A percentile compares a stretch with the other conserved stretches of the same genome.
Evolutionary conservation across 2,113 vertebrate species (phyloP).

Genomic region (Anhinga rufa): DNA sequence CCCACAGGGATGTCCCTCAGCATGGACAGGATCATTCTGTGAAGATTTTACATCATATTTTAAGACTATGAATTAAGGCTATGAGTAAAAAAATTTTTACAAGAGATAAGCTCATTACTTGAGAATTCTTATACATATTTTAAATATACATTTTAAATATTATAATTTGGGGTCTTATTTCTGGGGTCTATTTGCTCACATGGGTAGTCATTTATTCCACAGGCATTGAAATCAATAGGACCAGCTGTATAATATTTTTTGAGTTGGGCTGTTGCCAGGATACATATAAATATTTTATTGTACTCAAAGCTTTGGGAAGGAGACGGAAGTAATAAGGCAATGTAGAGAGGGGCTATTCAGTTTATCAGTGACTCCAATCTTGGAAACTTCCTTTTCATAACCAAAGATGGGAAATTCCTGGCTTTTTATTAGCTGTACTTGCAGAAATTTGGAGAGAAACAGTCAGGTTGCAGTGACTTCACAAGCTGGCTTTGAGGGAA

Average conservation of each 20-base stretch:
- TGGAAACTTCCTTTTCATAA: slow-evolving; percentile 35
- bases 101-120: not conserved
- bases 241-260: slow-evolving; percentile 28
- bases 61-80: not conserved
- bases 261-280: not conserved
- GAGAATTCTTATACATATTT: not conserved
- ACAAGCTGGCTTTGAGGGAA: not conserved
- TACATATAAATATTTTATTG: slow-evolving; percentile 43
- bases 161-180: not conserved
- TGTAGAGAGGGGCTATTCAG: not conserved
- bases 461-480: not conserved
- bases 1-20: not conserved
- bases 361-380: slow-evolving; percentile 31
- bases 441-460: not conserved
- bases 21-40: not conserved
- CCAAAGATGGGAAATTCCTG: slow-evolving; percentile 1
- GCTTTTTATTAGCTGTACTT: not conserved
- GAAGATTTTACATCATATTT: not conserved
- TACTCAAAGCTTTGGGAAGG: slow-evolving; percentile 10
- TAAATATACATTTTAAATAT: not conserved
- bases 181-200: not conserved
- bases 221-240: not conserved
- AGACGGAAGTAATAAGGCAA: slow-evolving; percentile 33
- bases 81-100: not conserved
- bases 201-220: not conserved